Base-by-base conservation (phyloP, 2,113 vertebrate species). In the Corythaixoides concolor region DNA sequence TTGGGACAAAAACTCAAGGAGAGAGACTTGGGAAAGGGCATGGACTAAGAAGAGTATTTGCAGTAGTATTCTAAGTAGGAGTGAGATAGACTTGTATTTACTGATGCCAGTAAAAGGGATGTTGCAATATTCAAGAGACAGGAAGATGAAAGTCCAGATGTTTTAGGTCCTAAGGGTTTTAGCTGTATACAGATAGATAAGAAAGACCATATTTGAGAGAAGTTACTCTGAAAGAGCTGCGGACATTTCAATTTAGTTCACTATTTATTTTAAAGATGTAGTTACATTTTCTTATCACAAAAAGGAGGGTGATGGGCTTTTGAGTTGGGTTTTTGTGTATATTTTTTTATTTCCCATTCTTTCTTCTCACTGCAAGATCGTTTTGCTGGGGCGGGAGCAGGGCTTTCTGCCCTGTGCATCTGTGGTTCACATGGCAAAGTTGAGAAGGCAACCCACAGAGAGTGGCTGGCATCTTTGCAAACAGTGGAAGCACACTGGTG, bases 251-350 rank as follows among this genome's bases (percentile, higher is more conserved):
- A 69, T 17, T 20, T 55, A 83, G 30, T 49, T 79, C 11, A 50
- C 87, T 81, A 56, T 81, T 62, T 8, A 69, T 76, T 83, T 77
- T 47, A 67, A 69, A 58, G 49, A 41, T 58, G 82, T 73, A 50
- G 26, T 92, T 63, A 30, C 0, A 0, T 83, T 91, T 72, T 22
- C 21, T 30, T 90, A 0, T 62, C 4, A 0, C 1, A 2, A 8
- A n/a, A 47, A 55, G 18, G 3, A 3, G 8, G 2, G 8, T 24
- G 6, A 24, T 56, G 4, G 21, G 5, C 19, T 79, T 60, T 75
- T 45, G 13, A 4, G 10, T 70, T 22, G 6, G 1, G 8, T 37
- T 76, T 62, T 20, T 50, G 43, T 24, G 22, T 5, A 6, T 19
- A 12, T 21, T 47, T 56, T 81, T 74, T 55, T 78, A 33, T 68